These are phyloP conservation scores for Mimas tiliae DNA, from an alignment of 2,888 invertebrate genomes.

Conservation along the genomic window DNA sequence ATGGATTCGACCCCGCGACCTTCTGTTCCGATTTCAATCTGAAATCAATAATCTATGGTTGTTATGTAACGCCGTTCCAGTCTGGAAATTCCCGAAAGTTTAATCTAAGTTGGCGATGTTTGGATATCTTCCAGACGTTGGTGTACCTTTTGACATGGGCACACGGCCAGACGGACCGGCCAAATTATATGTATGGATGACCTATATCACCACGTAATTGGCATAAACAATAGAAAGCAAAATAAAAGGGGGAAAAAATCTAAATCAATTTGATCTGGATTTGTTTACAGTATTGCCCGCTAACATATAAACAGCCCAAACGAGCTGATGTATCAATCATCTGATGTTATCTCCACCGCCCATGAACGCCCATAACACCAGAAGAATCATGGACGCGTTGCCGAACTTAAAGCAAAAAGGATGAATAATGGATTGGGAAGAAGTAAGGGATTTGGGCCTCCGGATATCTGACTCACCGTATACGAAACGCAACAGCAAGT, in stretches of 20 bases:
- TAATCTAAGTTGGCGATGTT: constrained; percentile 4
- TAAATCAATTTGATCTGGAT: too few species aligned
- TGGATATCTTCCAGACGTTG: constrained; percentile 4
- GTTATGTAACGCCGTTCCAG: constrained; percentile 1
- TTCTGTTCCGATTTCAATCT: neutral
- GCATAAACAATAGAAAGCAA: neutral
- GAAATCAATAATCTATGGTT: constrained; percentile 5
- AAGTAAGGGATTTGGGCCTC: too few species aligned
- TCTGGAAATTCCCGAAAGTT: neutral
- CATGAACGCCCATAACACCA: too few species aligned
- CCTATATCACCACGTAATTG: neutral
- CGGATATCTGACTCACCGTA: too few species aligned
- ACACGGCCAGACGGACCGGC: neutral
- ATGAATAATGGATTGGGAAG: too few species aligned
- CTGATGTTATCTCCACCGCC: too few species aligned
- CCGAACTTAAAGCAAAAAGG: too few species aligned
- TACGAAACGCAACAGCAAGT: too few species aligned
- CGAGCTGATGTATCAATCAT: too few species aligned
- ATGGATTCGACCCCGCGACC: neutral
- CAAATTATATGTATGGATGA: neutral
- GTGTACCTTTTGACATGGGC: neutral
- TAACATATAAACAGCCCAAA: too few species aligned
- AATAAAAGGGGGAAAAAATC: neutral
- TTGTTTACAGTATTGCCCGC: too few species aligned
- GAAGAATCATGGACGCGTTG: too few species aligned